Percentiles rank a stretch among this genome's conserved stretches.
Evolutionary conservation across 2,888 invertebrate genomes (phyloP).

Genomic region (Pandemis corylana): DNA sequence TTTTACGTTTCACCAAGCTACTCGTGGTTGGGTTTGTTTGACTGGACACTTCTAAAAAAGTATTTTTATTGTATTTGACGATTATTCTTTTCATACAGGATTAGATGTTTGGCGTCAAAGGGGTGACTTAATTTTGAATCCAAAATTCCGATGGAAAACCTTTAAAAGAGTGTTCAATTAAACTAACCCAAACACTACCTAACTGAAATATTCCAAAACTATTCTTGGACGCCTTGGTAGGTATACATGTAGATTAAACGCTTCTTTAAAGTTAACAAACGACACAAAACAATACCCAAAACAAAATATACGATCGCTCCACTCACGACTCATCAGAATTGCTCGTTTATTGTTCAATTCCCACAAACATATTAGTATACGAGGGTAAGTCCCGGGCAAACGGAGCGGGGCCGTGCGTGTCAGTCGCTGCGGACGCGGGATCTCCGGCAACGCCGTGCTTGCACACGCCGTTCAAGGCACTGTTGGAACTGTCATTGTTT

Average conservation of each 20-base stretch:
- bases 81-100: too few species aligned
- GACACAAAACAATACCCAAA: background rate
- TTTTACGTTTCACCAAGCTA: too few species aligned
- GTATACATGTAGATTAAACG: background rate
- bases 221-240: too few species aligned
- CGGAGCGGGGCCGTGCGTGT: constrained; percentile 74
- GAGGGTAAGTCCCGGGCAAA: constrained; percentile 75
- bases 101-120: too few species aligned
- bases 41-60: too few species aligned
- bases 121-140: too few species aligned
- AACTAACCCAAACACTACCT: too few species aligned
- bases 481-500: constrained; percentile 2
- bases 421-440: constrained; percentile 60
- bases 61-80: too few species aligned
- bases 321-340: background rate
- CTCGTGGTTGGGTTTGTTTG: too few species aligned
- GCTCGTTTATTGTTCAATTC: constrained; percentile 54
- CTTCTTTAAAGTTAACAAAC: background rate
- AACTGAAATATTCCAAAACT: too few species aligned
- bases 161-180: too few species aligned
- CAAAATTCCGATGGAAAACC: too few species aligned
- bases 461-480: constrained; percentile 13
- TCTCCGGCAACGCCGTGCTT: constrained; percentile 1
- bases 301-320: background rate
- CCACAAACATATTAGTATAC: constrained; percentile 79